Percentiles rank a stretch among this genome's conserved stretches.
phyloP scores from a whole-genome alignment of 2,113 vertebrate genomes.

The Conger conger region DNA sequence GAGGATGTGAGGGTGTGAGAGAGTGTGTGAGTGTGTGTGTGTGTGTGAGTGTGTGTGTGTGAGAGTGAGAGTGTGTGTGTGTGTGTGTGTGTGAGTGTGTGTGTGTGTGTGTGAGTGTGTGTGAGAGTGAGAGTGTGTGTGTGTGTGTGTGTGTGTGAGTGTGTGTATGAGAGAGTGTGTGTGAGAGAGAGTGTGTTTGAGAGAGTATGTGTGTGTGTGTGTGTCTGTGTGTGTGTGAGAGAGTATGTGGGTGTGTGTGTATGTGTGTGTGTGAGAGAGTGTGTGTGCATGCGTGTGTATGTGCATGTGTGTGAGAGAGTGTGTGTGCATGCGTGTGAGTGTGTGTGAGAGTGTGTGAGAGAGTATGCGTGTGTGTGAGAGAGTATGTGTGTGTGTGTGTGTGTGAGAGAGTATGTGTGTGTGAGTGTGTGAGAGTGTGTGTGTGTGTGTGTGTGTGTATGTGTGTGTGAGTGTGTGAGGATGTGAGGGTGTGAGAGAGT shows the following conservation, averaged over 20 bases:
- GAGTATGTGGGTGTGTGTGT: too few species aligned
- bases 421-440: background rate
- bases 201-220: background rate
- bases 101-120: too few species aligned
- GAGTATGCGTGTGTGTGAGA: background rate
- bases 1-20: too few species aligned
- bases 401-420: background rate
- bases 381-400: background rate
- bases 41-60: background rate
- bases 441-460: background rate
- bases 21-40: background rate
- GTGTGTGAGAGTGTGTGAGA: background rate
- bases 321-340: background rate
- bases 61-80: background rate
- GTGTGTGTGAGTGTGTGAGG: background rate
- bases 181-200: too few species aligned
- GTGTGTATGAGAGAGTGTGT: background rate
- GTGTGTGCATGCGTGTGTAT: background rate
- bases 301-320: background rate
- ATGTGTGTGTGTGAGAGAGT: background rate
- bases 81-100: background rate
- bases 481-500: background rate
- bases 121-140: too few species aligned
- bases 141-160: background rate
- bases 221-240: background rate